A percentile compares a stretch with the other conserved stretches of the same genome.
Conservation (phyloP, 2,888 invertebrate genomes). For the Coleophora deauratella region DNA sequence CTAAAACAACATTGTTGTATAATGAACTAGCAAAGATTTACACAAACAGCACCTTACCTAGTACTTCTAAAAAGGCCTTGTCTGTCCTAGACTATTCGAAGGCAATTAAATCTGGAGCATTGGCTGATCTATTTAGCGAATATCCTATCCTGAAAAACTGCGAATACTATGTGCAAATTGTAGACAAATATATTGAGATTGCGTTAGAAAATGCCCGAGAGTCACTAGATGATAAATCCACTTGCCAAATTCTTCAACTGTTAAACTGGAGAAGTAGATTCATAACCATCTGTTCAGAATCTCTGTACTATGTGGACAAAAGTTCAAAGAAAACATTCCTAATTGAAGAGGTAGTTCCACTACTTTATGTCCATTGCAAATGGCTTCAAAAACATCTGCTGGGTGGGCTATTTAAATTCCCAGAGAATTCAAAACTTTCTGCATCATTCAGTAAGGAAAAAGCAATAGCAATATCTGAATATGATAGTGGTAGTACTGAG, state of each 20-base stretch:
- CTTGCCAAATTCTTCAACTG: slow-evolving; percentile 55
- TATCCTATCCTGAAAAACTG: slow-evolving; percentile 72
- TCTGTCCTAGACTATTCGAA: slow-evolving; percentile 66
- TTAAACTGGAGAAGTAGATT: slow-evolving; percentile 73
- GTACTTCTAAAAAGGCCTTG: slow-evolving; percentile 3
- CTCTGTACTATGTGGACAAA: slow-evolving; percentile 21
- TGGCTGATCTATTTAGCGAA: slow-evolving; percentile 63
- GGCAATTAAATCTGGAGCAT: slow-evolving; percentile 49
- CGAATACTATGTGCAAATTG: slow-evolving; percentile 51
- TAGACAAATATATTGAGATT: slow-evolving; percentile 54
- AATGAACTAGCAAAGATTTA: slow-evolving; percentile 37
- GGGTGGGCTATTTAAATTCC: slow-evolving; percentile 33
- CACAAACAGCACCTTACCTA: slow-evolving; percentile 17
- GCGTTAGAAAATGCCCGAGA: slow-evolving; percentile 35
- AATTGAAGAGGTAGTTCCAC: slow-evolving; percentile 69
- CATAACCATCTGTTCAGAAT: slow-evolving; percentile 43
- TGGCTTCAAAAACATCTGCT: slow-evolving; percentile 81
- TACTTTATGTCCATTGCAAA: slow-evolving; percentile 80
- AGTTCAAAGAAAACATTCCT: slow-evolving; percentile 1
- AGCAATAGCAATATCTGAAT: slow-evolving; percentile 21
- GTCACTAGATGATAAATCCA: slow-evolving; percentile 40
- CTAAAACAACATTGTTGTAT: slow-evolving; percentile 61
- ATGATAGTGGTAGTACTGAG: slow-evolving; percentile 32
- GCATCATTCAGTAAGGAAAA: slow-evolving; percentile 25
- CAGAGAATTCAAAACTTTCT: slow-evolving; percentile 20